A percentile compares a stretch with the other conserved stretches of the same genome.
Conservation (phyloP, 2,113 vertebrate species). For the Nipponia nippon region DNA sequence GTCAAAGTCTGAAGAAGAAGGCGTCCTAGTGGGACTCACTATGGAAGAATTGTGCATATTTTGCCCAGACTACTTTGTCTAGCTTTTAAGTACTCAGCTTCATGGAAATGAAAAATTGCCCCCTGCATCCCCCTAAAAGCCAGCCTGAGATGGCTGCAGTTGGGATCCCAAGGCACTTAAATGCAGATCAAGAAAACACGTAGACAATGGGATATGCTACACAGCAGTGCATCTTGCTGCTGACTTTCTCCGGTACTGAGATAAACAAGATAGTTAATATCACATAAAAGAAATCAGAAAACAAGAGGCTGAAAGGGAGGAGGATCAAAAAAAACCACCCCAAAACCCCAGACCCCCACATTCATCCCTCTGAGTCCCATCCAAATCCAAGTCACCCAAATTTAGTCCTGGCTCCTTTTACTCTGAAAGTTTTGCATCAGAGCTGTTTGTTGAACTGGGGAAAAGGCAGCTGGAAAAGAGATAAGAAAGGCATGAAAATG, state of each 20-base stretch:
- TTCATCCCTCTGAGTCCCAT: neutral
- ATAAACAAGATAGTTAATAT: neutral
- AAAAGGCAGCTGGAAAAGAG: neutral
- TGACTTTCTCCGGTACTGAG: neutral
- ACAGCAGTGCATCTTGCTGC: neutral
- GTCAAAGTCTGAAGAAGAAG: neutral
- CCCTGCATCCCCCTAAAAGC: neutral
- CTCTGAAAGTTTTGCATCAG: neutral
- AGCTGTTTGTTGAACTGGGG: neutral
- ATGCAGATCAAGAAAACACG: neutral
- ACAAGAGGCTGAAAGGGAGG: neutral
- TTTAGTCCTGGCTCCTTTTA: neutral
- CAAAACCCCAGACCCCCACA: neutral
- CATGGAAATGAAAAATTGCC: neutral
- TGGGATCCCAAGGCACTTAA: neutral
- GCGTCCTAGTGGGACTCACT: neutral
- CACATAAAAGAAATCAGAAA: neutral
- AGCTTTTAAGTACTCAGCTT: neutral
- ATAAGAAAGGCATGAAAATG: conserved; percentile 25
- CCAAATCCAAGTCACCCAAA: neutral
- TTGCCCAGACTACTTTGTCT: neutral
- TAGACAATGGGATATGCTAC: neutral
- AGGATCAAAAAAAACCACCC: neutral
- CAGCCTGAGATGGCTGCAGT: neutral
- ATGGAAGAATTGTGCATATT: neutral